These are phyloP conservation scores for Drosophila kurseongensis DNA, from an alignment of 1,140 invertebrate species.

Conservation along the genomic window DNA sequence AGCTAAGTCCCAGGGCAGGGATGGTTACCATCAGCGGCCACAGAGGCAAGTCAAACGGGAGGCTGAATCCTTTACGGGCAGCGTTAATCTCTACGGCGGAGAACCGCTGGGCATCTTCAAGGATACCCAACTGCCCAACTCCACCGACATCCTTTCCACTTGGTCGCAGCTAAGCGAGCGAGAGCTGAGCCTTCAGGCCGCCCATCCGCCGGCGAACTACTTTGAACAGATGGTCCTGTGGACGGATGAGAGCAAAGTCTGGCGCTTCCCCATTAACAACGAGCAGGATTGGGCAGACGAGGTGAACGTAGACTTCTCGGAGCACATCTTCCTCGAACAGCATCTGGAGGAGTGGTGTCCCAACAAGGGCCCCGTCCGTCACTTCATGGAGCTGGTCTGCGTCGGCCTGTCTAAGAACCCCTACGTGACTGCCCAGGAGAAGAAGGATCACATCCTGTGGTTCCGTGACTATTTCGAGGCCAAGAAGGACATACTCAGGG, in stretches of 20 bases:
- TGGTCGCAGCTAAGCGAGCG: constrained; percentile 89
- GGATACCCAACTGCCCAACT: constrained; percentile 67
- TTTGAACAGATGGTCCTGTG: constrained; percentile 97
- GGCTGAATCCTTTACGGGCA: constrained; percentile 68
- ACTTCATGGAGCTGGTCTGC: constrained; percentile 98
- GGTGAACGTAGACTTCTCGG: constrained; percentile 91
- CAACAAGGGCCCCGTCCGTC: constrained; percentile 92
- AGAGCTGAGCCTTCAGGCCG: constrained; percentile 88
- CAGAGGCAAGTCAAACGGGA: constrained; percentile 56
- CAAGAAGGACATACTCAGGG: constrained; percentile 90
- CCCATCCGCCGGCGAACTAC: constrained; percentile 92
- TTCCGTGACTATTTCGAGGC: constrained; percentile 95
- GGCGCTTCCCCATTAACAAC: constrained; percentile 99
- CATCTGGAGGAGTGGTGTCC: constrained; percentile 96
- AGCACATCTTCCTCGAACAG: constrained; percentile 96
- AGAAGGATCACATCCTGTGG: constrained; percentile 96
- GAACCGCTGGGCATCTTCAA: constrained; percentile 87
- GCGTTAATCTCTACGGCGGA: constrained; percentile 86
- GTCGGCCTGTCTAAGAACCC: constrained; percentile 98
- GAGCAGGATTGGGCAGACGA: constrained; percentile 96
- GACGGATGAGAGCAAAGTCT: constrained; percentile 97
- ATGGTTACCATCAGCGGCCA: constrained; percentile 34
- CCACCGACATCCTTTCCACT: constrained; percentile 86
- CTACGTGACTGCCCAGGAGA: constrained; percentile 94
- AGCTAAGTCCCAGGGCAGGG: constrained; percentile 16